Percentiles rank a stretch among this genome's conserved stretches.
These are phyloP conservation scores for Leptodactylus fuscus DNA, from an alignment of 2,113 vertebrate species.

Conservation along the genomic window DNA sequence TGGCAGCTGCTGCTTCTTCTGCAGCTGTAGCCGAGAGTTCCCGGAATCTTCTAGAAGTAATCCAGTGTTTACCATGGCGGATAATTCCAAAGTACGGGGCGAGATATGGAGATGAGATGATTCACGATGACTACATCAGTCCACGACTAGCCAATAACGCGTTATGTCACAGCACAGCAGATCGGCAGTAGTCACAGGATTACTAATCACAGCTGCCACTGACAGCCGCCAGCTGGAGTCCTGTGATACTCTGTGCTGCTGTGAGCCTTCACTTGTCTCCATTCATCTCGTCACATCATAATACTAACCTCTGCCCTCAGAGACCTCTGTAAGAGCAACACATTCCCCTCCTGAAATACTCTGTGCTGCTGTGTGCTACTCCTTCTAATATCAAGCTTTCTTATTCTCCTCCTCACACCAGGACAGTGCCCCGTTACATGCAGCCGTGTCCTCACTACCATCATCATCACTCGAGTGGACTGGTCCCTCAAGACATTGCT, in stretches of 20 bases:
- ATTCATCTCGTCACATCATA: neutral
- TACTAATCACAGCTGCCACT: neutral
- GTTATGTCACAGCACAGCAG: neutral
- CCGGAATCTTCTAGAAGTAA: neutral
- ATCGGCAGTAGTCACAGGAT: neutral
- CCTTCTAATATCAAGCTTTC: no score
- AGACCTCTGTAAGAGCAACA: no score
- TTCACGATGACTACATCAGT: neutral
- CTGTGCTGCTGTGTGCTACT: no score
- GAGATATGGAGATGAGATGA: conserved; percentile 4
- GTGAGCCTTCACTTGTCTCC: neutral
- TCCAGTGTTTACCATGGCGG: neutral
- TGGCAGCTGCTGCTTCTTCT: conserved; percentile 23
- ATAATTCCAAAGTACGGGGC: no score
- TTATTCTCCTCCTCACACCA: no score
- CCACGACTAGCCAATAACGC: neutral
- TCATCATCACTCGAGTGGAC: neutral
- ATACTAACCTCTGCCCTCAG: no score
- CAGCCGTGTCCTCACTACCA: neutral
- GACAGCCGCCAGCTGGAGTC: neutral
- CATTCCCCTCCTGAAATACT: no score
- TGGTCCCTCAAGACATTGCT: no score
- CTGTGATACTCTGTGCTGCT: conserved; percentile 2
- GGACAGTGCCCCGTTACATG: no score
- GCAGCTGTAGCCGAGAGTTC: neutral